Conservation (phyloP, 2,113 vertebrate genomes). For the Piliocolobus tephrosceles region DNA sequence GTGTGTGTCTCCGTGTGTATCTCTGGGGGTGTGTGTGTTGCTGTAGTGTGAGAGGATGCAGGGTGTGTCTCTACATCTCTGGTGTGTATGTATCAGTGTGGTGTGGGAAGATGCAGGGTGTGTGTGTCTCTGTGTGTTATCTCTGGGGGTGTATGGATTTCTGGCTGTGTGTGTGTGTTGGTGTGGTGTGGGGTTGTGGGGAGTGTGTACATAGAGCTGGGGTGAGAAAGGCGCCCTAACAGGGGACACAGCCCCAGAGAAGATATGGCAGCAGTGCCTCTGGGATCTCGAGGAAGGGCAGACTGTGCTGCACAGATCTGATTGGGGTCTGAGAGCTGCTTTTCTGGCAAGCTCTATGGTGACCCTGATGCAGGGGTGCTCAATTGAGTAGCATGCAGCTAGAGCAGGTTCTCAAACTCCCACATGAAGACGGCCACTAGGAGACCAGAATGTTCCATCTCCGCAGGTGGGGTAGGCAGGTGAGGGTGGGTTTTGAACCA, state of each 20-base stretch:
- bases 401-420: background rate
- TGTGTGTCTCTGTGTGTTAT: too few species aligned
- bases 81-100: background rate
- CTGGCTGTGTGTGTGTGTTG: background rate
- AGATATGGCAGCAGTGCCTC: background rate
- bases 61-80: too few species aligned
- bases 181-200: background rate
- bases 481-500: background rate
- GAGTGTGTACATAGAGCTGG: background rate
- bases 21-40: too few species aligned
- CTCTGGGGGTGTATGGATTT: background rate
- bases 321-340: background rate
- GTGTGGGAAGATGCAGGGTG: too few species aligned
- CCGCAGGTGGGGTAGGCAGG: rapidly evolving
- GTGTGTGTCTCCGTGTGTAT: background rate
- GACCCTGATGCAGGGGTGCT: background rate
- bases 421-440: background rate
- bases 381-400: background rate
- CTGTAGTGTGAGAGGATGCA: too few species aligned
- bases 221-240: background rate
- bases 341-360: background rate
- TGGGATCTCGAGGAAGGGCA: background rate
- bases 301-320: background rate
- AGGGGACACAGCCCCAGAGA: background rate
- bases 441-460: background rate